These are phyloP conservation scores for Macaria notata DNA, from an alignment of 2,888 invertebrate species.

Conservation along the genomic window DNA sequence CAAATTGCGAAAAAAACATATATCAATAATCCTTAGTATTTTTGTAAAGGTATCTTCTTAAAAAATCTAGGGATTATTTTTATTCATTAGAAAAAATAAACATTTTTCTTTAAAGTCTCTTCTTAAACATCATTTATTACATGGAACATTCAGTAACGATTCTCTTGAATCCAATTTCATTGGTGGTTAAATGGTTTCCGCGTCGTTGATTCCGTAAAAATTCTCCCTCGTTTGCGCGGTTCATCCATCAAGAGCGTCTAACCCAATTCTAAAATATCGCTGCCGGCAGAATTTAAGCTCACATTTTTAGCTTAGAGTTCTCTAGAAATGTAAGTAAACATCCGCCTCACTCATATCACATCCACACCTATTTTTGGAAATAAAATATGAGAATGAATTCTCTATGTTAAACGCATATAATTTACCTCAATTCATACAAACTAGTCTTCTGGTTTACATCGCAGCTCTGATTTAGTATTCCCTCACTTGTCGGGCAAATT, in stretches of 20 bases:
- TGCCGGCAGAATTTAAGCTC: constrained; percentile 13
- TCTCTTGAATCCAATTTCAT: constrained; percentile 15
- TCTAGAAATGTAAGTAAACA: too few species aligned
- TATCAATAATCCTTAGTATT: too few species aligned
- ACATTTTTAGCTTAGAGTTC: too few species aligned
- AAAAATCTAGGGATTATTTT: too few species aligned
- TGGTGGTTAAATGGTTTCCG: constrained; percentile 23
- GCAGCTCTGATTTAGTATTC: constrained; percentile 34
- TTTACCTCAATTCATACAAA: background rate
- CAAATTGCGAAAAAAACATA: too few species aligned
- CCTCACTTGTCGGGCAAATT: constrained; percentile 35
- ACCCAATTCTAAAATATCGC: constrained; percentile 1
- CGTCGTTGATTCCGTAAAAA: constrained; percentile 18
- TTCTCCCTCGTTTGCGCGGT: too few species aligned
- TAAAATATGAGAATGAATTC: background rate
- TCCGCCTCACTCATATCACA: too few species aligned
- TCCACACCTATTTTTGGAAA: too few species aligned
- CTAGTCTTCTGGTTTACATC: constrained; percentile 8
- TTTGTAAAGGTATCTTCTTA: too few species aligned
- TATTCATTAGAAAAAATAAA: too few species aligned
- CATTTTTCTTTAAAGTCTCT: too few species aligned
- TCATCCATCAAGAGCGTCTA: constrained; percentile 20
- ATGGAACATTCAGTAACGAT: background rate
- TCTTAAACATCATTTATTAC: background rate
- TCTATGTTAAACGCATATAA: background rate